These are phyloP conservation scores for Synanthedon vespiformis DNA, from an alignment of 2,888 invertebrate genomes.

Conservation along the genomic window DNA sequence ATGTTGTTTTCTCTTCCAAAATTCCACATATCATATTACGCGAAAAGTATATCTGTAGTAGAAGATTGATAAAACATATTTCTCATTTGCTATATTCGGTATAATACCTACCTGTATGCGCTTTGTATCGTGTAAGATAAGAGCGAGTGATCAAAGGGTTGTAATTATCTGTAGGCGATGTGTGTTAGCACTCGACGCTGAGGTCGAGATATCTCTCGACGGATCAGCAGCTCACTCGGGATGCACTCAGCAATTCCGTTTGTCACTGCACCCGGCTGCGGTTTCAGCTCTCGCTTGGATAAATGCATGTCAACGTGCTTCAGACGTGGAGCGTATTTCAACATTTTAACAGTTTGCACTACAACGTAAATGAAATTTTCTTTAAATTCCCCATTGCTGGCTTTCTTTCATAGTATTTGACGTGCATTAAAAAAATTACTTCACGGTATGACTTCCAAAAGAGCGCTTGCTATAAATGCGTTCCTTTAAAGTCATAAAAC, in stretches of 20 bases:
- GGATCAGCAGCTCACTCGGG: constrained; percentile 66
- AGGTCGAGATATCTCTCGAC: constrained; percentile 63
- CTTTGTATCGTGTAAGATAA: constrained; percentile 39
- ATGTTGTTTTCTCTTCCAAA: too few species aligned
- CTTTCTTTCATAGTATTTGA: not conserved
- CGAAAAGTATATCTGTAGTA: too few species aligned
- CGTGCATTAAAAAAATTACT: too few species aligned
- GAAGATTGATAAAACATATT: too few species aligned
- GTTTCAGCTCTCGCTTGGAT: constrained; percentile 56
- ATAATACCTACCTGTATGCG: constrained; percentile 7
- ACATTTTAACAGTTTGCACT: not conserved
- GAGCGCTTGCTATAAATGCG: not conserved
- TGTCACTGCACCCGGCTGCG: constrained; percentile 57
- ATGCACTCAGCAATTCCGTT: constrained; percentile 67
- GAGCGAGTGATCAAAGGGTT: constrained; percentile 54
- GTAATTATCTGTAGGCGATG: constrained; percentile 61
- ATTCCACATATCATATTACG: too few species aligned
- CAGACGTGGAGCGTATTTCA: constrained; percentile 45
- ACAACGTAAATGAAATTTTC: constrained; percentile 11
- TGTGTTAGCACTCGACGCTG: constrained; percentile 60
- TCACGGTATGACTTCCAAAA: too few species aligned
- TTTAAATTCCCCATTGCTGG: constrained; percentile 3
- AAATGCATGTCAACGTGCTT: constrained; percentile 64
- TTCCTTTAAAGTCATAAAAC: constrained; percentile 12
- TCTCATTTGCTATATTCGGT: too few species aligned